Conservation (phyloP, 2,888 invertebrate genomes). For the Phaonia tiefii region DNA sequence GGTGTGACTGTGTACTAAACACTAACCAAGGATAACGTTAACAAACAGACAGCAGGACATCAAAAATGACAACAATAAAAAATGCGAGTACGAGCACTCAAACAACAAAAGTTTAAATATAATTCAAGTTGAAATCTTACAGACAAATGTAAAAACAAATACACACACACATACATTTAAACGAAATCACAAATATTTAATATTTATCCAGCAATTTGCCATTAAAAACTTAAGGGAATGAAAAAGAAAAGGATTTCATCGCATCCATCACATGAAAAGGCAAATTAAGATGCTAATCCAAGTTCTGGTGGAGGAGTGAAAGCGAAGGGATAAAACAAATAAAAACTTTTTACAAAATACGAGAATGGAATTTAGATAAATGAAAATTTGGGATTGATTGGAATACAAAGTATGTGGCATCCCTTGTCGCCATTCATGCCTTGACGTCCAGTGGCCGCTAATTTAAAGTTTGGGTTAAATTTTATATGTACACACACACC, state of each 20-base stretch:
- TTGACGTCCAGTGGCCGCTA: slow-evolving; percentile 14
- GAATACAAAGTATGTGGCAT: too few relatives aligned
- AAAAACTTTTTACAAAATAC: too few relatives aligned
- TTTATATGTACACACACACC: slow-evolving; percentile 25
- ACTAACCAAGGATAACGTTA: slow-evolving; percentile 51
- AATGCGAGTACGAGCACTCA: neutral
- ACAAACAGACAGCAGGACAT: slow-evolving; percentile 54
- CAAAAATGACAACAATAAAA: slow-evolving; percentile 14
- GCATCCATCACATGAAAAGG: slow-evolving; percentile 11
- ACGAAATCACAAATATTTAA: slow-evolving; percentile 25
- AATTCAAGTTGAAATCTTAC: slow-evolving; percentile 59
- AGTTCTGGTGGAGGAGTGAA: neutral
- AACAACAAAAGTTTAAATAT: slow-evolving; percentile 39
- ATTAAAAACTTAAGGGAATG: slow-evolving; percentile 4
- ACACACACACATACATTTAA: neutral
- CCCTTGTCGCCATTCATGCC: too few relatives aligned
- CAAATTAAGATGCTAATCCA: neutral
- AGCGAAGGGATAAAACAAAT: neutral
- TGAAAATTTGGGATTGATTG: too few relatives aligned
- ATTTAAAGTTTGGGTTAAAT: slow-evolving; percentile 24
- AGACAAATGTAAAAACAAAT: slow-evolving; percentile 48
- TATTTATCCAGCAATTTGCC: slow-evolving; percentile 57
- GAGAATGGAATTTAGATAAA: too few relatives aligned
- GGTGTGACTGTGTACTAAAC: neutral
- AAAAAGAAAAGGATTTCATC: neutral